Conservation (phyloP, 2,797 vertebrate genomes). For the Amazonetta brasiliensis region DNA sequence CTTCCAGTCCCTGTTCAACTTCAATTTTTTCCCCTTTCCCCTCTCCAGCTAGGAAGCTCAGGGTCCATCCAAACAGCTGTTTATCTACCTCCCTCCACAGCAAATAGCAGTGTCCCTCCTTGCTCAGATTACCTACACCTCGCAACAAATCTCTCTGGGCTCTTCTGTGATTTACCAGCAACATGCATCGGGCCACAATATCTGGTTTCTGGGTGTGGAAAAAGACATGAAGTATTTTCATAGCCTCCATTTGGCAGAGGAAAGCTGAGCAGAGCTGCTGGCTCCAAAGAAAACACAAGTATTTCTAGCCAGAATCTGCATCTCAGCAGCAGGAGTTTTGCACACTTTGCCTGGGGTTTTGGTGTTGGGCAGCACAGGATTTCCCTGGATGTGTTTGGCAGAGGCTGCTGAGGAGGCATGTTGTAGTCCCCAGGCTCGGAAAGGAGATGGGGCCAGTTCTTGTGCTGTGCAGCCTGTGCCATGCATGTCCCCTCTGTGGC, state of each 20-base stretch:
- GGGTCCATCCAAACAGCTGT: not conserved
- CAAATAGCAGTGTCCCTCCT: not conserved
- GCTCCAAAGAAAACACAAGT: not conserved
- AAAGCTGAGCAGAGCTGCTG: not conserved
- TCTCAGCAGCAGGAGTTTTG: not conserved
- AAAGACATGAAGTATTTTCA: not conserved
- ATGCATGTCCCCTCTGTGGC: rapidly evolving
- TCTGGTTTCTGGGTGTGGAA: not conserved
- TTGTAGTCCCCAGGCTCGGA: too few relatives aligned
- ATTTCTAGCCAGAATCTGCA: not conserved
- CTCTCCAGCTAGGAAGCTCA: not conserved
- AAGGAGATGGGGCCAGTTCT: not conserved
- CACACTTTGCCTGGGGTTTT: rapidly evolving
- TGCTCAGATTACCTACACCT: not conserved
- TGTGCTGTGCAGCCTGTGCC: not conserved
- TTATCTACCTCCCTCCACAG: not conserved
- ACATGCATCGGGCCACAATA: not conserved
- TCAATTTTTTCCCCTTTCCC: not conserved
- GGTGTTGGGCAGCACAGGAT: not conserved
- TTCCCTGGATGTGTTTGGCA: not conserved
- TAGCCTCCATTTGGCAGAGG: not conserved
- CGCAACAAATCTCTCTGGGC: not conserved
- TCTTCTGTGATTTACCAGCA: not conserved
- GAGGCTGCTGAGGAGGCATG: not conserved
- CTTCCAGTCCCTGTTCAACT: not conserved